Percentiles rank a stretch among this genome's conserved stretches.
These are phyloP conservation scores for Pterocles orientalis DNA, from an alignment of 2,113 vertebrate species.

Conservation along the genomic window DNA sequence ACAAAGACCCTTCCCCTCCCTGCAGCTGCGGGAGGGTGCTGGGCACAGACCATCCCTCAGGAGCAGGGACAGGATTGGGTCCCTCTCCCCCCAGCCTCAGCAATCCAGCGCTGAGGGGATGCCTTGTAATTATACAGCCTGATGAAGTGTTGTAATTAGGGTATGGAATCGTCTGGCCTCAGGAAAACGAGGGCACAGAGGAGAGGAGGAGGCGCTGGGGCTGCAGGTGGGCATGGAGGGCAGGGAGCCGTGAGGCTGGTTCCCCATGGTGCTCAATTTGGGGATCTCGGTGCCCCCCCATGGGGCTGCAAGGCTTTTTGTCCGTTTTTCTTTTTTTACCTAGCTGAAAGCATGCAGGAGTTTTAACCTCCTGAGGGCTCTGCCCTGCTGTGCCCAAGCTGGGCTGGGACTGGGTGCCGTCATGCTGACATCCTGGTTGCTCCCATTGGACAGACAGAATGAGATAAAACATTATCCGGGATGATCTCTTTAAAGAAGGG, in stretches of 20 bases:
- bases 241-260: too few relatives aligned
- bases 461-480: not conserved
- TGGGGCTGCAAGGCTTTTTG: rapidly evolving
- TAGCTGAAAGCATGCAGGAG: not conserved
- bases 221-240: not conserved
- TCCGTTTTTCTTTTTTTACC: too few relatives aligned
- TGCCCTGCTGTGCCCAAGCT: not conserved
- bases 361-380: not conserved
- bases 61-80: not conserved
- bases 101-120: rapidly evolving
- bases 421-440: not conserved
- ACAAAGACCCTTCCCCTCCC: not conserved
- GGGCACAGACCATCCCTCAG: not conserved
- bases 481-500: not conserved
- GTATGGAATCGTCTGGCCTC: not conserved
- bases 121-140: not conserved
- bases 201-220: not conserved
- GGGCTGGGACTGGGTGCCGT: not conserved
- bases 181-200: not conserved
- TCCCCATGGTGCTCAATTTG: not conserved
- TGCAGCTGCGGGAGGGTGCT: rapidly evolving
- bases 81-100: not conserved
- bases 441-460: not conserved
- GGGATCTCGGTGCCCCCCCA: not conserved
- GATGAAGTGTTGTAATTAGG: not conserved